Evolutionary conservation across 2,113 vertebrate genomes (phyloP), one percentile per base, ranked within the genome.

Genomic region (Oryzias melastigma): DNA sequence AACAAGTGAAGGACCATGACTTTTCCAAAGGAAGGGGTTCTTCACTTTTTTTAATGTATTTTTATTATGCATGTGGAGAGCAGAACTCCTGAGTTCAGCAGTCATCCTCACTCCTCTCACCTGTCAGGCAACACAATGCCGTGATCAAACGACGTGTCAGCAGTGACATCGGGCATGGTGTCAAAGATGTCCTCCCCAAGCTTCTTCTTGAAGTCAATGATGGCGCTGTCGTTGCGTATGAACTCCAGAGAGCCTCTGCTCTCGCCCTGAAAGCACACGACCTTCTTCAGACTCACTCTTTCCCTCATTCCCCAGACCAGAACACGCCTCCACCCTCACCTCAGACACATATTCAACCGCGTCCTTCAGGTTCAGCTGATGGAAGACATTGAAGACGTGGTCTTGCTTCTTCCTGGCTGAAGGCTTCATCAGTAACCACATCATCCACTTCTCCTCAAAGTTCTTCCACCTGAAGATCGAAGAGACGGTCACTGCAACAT

Each of bases 351-450:
- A 99, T 82, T 91, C 95, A 77, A 95, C 90, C 22, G 97, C 97
- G 7, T 99, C 97, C 87, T 95, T 96, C 63, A 99, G 76, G 88
- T 99, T 99, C 78, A 99, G 93, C 66, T 96, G 89, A 41, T 97
- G 97, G 91, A 97, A 99, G 79, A 97, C 91, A 16, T 91, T 94
- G 73, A 97, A 94, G 67, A 99, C 91, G 46, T 90, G 84, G 75
- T 98, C 95, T 25, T 88, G 90, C 55, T 88, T 93, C 85, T 95
- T 95, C 73, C 95, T 95, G 51, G 88, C 94, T 0, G 95, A 95
- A 4, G 91, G 88, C 80, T 94, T 94, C 95, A 99, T 94, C 52
- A 99, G 87, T 29, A 94, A 0, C 83, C 91, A 87, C 40, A 92
- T 90, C 81, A 99, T 91, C 88, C 93, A 92, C 19, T 83, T 94